Evolutionary conservation across 2,113 vertebrate genomes (phyloP).

Genomic region (Tragelaphus scriptus): DNA sequence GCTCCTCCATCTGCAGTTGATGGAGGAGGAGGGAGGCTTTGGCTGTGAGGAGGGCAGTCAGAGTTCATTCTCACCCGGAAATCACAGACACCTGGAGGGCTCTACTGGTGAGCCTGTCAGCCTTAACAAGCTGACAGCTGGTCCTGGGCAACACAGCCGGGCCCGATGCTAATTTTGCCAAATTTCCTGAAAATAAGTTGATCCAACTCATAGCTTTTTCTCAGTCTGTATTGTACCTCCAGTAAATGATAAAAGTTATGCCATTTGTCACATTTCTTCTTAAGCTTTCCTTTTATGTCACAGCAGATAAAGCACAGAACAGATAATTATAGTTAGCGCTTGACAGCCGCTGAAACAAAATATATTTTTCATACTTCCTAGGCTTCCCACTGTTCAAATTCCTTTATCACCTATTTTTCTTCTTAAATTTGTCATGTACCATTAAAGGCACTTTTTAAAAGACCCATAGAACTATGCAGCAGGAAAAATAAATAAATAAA

Average conservation of each 20-base stretch:
- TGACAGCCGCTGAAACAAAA: slow-evolving; percentile 45
- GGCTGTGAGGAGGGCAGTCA: neutral
- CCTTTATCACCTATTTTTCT: neutral
- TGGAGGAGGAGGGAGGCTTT: neutral
- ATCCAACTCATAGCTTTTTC: neutral
- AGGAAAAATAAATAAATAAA: neutral
- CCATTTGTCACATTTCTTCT: slow-evolving; percentile 24
- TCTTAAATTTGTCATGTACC: neutral
- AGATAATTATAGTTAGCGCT: slow-evolving; percentile 45
- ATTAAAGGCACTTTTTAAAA: neutral
- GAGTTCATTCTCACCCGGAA: neutral
- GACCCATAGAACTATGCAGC: neutral
- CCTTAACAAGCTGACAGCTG: neutral
- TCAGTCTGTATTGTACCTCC: neutral
- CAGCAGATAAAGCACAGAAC: slow-evolving; percentile 29
- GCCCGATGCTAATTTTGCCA: neutral
- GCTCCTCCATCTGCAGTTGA: neutral
- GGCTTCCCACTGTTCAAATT: neutral
- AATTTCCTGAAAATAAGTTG: neutral
- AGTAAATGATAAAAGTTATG: slow-evolving; percentile 23
- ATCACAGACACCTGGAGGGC: neutral
- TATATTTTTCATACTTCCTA: neutral
- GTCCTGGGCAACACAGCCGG: neutral
- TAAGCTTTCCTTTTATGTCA: slow-evolving; percentile 11
- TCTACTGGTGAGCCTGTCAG: neutral